Evolutionary conservation across 2,113 vertebrate genomes (phyloP), one percentile per base, ranked within the genome.

Genomic region (Arothron firmamentum): DNA sequence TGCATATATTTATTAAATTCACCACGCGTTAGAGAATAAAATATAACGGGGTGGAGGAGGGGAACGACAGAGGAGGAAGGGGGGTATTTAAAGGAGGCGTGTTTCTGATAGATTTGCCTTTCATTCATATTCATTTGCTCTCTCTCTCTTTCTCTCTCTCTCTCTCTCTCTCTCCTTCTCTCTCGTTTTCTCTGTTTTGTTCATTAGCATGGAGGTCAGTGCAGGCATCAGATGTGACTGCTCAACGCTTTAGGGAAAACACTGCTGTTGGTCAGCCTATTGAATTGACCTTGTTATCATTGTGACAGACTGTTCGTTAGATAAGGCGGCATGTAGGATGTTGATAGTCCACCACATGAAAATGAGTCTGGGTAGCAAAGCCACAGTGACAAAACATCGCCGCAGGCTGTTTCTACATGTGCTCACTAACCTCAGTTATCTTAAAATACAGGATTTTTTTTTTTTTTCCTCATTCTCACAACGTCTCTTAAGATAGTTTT

Each of bases 1-100:
- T 94, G 93, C 93, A 94, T 94, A 93, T 89, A 90, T 93, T 93
- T 94, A 94, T 93, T 92, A 93, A 92, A 89, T 92, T 90, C 89
- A 85, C 84, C 87, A 84, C 62, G 85, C 87, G 78, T 84, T 84
- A 81, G 86, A 87, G 87, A 91, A 90, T 92, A 91, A 91, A 91
- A 91, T 89, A 88, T 86, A 88, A 90, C 84, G 52, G 78, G 75
- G 79, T 79, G 62, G 78, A 77, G 66, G 56, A 49, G 43, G 66
- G 25, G 53, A 14, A 21, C n/a, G 61, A 15, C 10, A 3, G 49
- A 62, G 65, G 63, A 56, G 61, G 80, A 52, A 62, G 70, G 72
- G 74, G 82, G 83, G 85, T 88, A 84, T 90, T 91, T 89, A 90
- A 90, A 90, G 87, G 83, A 91, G 88, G 84, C 84, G 88, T 88